These are phyloP conservation scores for Euschistus heros DNA, from an alignment of 1,140 invertebrate species.

Conservation along the genomic window DNA sequence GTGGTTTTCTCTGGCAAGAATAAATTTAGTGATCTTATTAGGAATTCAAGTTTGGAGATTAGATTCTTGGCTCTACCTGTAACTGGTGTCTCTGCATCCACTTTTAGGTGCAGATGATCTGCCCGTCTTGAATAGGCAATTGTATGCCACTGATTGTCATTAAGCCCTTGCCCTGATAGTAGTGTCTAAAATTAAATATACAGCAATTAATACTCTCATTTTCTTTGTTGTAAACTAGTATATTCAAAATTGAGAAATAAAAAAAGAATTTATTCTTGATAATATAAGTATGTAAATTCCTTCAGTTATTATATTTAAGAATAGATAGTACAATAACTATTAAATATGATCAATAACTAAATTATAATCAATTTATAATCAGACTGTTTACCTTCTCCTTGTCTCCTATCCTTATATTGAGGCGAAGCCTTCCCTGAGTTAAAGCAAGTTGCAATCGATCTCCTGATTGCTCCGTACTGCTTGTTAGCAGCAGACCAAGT, in stretches of 20 bases:
- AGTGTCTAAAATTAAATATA: slow-evolving; percentile 50
- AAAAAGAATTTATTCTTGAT: no score
- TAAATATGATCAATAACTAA: not conserved
- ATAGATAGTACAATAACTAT: no score
- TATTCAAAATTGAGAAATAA: no score
- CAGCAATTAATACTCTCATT: no score
- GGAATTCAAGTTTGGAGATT: no score
- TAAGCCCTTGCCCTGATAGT: slow-evolving; percentile 68
- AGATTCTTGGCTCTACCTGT: slow-evolving; percentile 49
- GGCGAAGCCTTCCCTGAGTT: slow-evolving; percentile 64
- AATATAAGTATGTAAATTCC: no score
- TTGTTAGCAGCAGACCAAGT: slow-evolving; percentile 58
- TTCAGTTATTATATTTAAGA: no score
- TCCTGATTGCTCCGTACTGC: slow-evolving; percentile 59
- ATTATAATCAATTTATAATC: no score
- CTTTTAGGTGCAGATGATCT: slow-evolving; percentile 66
- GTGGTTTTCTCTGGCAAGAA: no score
- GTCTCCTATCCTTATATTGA: slow-evolving; percentile 72
- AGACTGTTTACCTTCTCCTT: slow-evolving; percentile 61
- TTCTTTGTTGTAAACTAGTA: no score
- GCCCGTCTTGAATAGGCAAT: slow-evolving; percentile 74
- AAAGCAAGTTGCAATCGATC: slow-evolving; percentile 75
- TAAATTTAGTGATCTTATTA: no score
- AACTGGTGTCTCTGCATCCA: slow-evolving; percentile 70
- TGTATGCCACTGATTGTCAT: slow-evolving; percentile 93